Evolutionary conservation across 2,888 invertebrate genomes (phyloP).

Genomic region (Acrobasis consociella): DNA sequence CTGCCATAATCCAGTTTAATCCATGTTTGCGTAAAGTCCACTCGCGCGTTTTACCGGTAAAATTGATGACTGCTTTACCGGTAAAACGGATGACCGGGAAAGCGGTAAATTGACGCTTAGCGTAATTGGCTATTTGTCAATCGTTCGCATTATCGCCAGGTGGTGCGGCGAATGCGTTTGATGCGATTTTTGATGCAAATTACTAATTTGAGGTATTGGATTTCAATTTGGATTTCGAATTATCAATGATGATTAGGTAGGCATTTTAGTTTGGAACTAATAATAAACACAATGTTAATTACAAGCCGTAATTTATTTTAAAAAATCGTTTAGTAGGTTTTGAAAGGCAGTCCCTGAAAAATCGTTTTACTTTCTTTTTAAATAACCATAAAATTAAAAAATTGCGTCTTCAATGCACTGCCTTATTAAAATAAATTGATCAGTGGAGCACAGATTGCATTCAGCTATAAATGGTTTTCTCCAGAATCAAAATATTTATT

Average conservation of each 20-base stretch:
- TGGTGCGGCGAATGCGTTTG: conserved; percentile 2
- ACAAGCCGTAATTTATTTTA: too few species aligned
- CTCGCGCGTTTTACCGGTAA: conserved; percentile 23
- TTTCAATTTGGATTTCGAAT: background rate
- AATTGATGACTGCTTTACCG: conserved; percentile 14
- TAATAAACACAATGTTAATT: too few species aligned
- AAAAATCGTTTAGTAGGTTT: too few species aligned
- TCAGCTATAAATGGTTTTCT: too few species aligned
- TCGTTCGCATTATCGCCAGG: conserved; percentile 11
- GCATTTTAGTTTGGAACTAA: too few species aligned
- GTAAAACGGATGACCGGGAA: conserved; percentile 10
- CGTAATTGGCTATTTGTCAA: conserved; percentile 22
- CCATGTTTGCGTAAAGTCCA: conserved; percentile 23
- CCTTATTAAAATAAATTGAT: too few species aligned
- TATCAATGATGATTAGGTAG: background rate
- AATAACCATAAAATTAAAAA: too few species aligned
- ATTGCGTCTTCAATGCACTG: too few species aligned
- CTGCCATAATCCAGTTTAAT: conserved; percentile 24
- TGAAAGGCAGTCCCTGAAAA: too few species aligned
- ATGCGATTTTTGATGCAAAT: conserved; percentile 18
- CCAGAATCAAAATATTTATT: too few species aligned
- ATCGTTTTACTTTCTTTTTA: too few species aligned
- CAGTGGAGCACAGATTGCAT: too few species aligned
- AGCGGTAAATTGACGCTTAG: conserved; percentile 16
- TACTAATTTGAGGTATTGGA: background rate